Base-by-base conservation (phyloP, 2,797 vertebrate species). In the Tragopan temminckii region DNA sequence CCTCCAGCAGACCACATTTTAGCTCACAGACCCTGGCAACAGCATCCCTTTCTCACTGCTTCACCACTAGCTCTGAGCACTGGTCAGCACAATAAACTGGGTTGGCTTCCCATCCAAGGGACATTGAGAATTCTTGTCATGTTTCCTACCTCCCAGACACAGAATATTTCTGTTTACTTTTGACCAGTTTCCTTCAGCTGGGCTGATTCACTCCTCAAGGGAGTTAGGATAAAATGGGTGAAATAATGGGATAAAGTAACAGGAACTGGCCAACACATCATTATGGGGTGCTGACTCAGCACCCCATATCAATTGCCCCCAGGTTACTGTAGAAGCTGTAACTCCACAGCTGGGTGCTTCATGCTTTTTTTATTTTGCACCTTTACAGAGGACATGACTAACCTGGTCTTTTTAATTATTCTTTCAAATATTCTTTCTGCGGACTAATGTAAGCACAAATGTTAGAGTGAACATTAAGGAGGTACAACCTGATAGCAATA, bases 231-330 rank as follows among this genome's bases (percentile, higher is more conserved):
- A 33, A 67, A 45, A 3, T 7, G 67, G 17, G 4, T 48, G 10
- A 53, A 53, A 53, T 53, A 53, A 31, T 18, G 52, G 27, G 52
- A 31, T 53, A 53, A 53, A 53, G 52, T 53, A 31, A 24, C 5
- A 52, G 43, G 31, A 67, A 48, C 8, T 9, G 31, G 35, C 13
- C 35, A 29, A 48, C 5, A 13, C 6, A 17, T 0, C 0, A 9
- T 3, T 58, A 13, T 6, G 23, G 38, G 18, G 25, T 31, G 23
- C 7, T 6, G 18, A 11, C 14, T 52, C 55, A 72, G 0, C 5
- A 43, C 11, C 1, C 0, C 3, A 2, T 52, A 43, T 9, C 38
- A 46, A 18, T 27, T 5, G 4, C 1, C 16, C 31, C 9, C 50
- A 42, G 36, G 3, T 52, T 11, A 2, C 0, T 42, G 38, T 17